Evolutionary conservation across 2,888 invertebrate species (phyloP).

Genomic region (Diplolepis rosae): DNA sequence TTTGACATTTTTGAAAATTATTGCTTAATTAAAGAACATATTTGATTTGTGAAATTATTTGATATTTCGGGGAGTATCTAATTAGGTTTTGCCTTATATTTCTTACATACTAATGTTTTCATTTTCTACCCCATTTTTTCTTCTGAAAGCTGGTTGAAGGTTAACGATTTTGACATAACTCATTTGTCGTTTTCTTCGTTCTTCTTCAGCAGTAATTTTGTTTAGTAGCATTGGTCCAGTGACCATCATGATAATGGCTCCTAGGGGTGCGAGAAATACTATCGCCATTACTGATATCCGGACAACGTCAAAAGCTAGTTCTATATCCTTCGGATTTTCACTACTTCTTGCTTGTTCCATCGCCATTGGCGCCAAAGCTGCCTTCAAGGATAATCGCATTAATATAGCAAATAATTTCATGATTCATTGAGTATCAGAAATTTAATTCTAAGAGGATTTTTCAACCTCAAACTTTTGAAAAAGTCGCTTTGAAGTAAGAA

Average conservation of each 20-base stretch:
- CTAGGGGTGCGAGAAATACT: slow-evolving; percentile 63
- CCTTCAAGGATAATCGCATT: too few species aligned
- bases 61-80: too few species aligned
- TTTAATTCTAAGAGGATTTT: too few species aligned
- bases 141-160: slow-evolving; percentile 50
- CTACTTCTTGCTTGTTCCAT: slow-evolving; percentile 63
- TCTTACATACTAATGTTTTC: too few species aligned
- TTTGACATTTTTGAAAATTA: too few species aligned
- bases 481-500: too few species aligned
- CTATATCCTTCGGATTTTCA: slow-evolving; percentile 49
- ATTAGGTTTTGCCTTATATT: too few species aligned
- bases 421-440: too few species aligned
- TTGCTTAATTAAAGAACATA: too few species aligned
- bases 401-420: too few species aligned
- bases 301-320: slow-evolving; percentile 61
- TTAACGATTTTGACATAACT: slow-evolving; percentile 53
- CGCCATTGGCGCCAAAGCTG: slow-evolving; percentile 80
- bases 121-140: slow-evolving; percentile 2
- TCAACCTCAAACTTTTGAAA: too few species aligned
- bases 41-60: too few species aligned
- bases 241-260: slow-evolving; percentile 62
- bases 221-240: slow-evolving; percentile 63
- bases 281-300: slow-evolving; percentile 63
- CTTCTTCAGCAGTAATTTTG: slow-evolving; percentile 53
- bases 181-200: slow-evolving; percentile 49